Conservation (phyloP, 64 coral and sea anemone species). For the Montipora foliosa region DNA sequence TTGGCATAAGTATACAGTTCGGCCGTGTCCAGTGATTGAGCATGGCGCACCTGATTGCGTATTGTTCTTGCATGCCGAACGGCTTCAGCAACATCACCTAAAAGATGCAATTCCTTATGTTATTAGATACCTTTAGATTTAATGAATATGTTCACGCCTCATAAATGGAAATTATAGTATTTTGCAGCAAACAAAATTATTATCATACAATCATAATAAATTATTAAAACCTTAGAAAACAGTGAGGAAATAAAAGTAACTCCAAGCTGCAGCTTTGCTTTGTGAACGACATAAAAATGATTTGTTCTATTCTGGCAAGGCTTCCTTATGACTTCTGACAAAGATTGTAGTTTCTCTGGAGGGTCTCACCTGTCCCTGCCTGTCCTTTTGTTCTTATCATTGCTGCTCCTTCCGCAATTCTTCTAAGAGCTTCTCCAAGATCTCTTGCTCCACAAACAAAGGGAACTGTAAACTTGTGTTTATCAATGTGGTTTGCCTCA, state of each 20-base stretch:
- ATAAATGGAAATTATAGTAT: background rate
- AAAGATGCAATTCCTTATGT: background rate
- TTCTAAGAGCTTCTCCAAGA: constrained; percentile 93
- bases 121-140: too few relatives aligned
- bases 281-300: too few relatives aligned
- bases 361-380: constrained; percentile 86
- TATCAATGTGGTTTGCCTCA: constrained; percentile 90
- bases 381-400: constrained; percentile 98
- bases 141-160: background rate
- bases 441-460: constrained; percentile 99
- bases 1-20: constrained; percentile 96
- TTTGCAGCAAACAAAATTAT: background rate
- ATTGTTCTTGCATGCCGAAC: constrained; percentile 94
- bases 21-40: constrained; percentile 85
- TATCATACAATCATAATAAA: background rate
- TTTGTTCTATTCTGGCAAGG: too few relatives aligned
- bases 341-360: too few relatives aligned
- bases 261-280: too few relatives aligned
- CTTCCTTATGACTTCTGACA: too few relatives aligned
- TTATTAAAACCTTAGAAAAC: background rate
- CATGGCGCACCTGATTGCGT: constrained; percentile 82
- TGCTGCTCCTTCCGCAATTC: constrained; percentile 95
- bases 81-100: constrained; percentile 99
- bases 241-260: too few relatives aligned
- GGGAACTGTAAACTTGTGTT: constrained; percentile 95